Evolutionary conservation across 1,140 invertebrate genomes (phyloP), one percentile per base, ranked within the genome.

Genomic region (Ceratoteleas bidentatus): DNA sequence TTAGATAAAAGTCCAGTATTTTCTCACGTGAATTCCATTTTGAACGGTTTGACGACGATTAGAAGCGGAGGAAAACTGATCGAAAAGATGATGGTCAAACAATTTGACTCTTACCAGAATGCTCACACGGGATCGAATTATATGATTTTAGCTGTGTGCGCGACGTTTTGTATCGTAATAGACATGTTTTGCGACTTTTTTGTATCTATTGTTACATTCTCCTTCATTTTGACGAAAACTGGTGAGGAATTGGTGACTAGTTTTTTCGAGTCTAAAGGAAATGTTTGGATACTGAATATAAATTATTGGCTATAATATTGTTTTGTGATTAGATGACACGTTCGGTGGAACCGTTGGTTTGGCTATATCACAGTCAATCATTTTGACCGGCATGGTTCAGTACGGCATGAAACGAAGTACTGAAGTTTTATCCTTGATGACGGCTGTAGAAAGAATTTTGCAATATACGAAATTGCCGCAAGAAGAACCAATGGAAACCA

Each of bases 41-140:
- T 98, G 1, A 94, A 95, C 80, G 97, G 97, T 2, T 90, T 98
- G 4, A 93, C 94, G 57, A 97, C 96, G 0, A 96, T 98, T 40
- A 92, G 96, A 62, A 95, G 96, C 5, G 94, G 94, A 33, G 92
- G 93, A 13, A 91, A 93, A 6, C 92, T 66, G 0, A 81, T 88
- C 5, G 56, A 96, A 85, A 91, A 93, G 70, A 91, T 94, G 58
- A 92, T 98, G 66, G 93, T 94, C 83, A 92, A 95, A 69, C 93
- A 95, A 79, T 96, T 96, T 80, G 95, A 96, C 86, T 49, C 85
- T 14, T 91, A 93, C 75, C 92, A 95, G 88, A 93, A 96, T 85
- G 87, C 93, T 9, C 95, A 95, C 83, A 93, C 93, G 0, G 92
- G 94, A 11, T 90, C 93, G 0, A 95, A 94, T 93, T 95, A 93